Base-by-base conservation (phyloP, 2,888 invertebrate species). In the Steinernema carpocapsae region DNA sequence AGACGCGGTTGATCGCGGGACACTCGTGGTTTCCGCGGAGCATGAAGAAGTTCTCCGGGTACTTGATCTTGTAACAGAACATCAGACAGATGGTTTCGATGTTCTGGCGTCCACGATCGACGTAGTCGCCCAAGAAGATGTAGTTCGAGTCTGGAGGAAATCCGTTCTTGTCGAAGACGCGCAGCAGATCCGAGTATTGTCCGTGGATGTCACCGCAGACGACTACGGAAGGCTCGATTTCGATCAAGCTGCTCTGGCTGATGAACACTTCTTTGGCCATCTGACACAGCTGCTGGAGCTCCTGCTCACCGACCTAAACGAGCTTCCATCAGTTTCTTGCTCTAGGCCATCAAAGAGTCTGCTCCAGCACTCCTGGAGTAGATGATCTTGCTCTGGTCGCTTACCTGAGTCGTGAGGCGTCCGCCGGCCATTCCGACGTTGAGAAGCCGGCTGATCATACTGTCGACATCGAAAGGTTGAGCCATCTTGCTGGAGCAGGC, bases 141-240 rank as follows among this genome's bases (percentile, higher is more conserved):
- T 81, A 84, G 77, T 84, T 84, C 32, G 77, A 64, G 24, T 84
- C 83, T 10, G 83, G 82, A 51, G 84, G 84, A 72, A 84, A 84
- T 26, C 84, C 84, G 70, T 84, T 84, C 77, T 84, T 84, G 77
- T 84, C 84, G 76, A 83, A 84, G 72, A 84, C 79, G 48, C 84
- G 81, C 74, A 84, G 71, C 76, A 84, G 75, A 71, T 84, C 84
- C 43, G 83, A 78, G 74, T 83, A 84, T 79, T 82, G 82, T 73
- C 81, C 84, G 72, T 84, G 84, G 59, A 84, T 84, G 70, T 84
- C 83, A 17, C 84, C 84, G 59, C 84, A 84, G 26, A 84, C 84
- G 70, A 84, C 78, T 46, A 84, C 74, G 4, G 84, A 84, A 48
- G 84, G 83, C 24, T 81, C 80, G 48, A 84, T 76, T 74, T 84